phyloP scores from a whole-genome alignment of 2,797 vertebrate species.

The Tachyglossus aculeatus region DNA sequence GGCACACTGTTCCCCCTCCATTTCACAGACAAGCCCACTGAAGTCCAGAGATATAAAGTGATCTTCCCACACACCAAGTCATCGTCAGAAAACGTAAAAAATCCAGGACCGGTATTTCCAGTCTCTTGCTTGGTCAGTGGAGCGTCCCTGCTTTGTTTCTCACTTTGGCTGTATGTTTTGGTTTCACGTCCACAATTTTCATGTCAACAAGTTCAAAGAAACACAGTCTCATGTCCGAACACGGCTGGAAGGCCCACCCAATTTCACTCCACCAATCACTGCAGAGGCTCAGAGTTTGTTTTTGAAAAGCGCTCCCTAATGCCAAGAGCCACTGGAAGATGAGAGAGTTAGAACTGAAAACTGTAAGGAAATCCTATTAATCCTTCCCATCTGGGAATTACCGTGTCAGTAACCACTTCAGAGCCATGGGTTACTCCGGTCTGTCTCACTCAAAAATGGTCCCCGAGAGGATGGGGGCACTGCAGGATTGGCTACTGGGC shows the following conservation, averaged over 20 bases:
- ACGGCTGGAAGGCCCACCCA: not conserved
- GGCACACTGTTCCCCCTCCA: no score
- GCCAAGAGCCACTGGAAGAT: not conserved
- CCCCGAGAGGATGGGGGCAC: no score
- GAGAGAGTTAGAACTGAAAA: no score
- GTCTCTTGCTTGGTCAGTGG: not conserved
- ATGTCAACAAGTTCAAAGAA: not conserved
- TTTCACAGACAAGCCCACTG: not conserved
- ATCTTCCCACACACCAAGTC: not conserved
- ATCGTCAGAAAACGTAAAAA: not conserved
- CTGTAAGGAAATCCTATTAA: not conserved
- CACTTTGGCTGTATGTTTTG: not conserved
- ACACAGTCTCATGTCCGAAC: not conserved
- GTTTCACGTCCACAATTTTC: not conserved
- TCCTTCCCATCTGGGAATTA: no score
- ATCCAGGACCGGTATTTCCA: not conserved
- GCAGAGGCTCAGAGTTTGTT: no score
- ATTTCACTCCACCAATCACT: not conserved
- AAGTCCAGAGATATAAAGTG: slow-evolving; percentile 12
- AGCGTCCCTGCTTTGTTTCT: not conserved
- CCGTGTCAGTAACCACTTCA: no score
- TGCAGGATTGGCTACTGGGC: no score
- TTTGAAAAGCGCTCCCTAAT: fast-evolving
- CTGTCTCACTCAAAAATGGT: no score
- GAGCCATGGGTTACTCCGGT: no score